These are phyloP conservation scores for Morone chrysops DNA, from an alignment of 2,113 vertebrate species.

Conservation along the genomic window DNA sequence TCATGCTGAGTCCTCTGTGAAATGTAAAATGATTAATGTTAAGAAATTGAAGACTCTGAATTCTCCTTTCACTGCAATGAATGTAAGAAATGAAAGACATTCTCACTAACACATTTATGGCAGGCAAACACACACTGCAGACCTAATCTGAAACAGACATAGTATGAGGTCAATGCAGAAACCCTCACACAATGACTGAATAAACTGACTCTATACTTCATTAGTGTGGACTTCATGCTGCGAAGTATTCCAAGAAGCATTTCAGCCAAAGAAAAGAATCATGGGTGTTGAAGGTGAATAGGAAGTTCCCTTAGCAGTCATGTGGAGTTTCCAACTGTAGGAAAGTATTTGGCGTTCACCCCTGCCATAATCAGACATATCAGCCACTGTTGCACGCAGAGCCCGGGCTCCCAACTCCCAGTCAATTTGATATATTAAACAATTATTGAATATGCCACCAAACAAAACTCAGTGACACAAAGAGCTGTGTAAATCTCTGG, in stretches of 20 bases:
- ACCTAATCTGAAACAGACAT: conserved; percentile 45
- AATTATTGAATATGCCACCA: conserved; percentile 85
- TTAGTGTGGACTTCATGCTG: conserved; percentile 44
- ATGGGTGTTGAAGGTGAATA: conserved; percentile 50
- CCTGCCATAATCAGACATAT: conserved; percentile 63
- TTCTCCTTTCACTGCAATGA: neutral
- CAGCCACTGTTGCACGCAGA: conserved; percentile 41
- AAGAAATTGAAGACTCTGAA: neutral
- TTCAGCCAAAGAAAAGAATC: conserved; percentile 68
- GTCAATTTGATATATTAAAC: conserved; percentile 85
- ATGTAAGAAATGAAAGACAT: conserved; percentile 5
- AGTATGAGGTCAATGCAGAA: conserved; percentile 9
- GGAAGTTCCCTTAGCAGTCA: conserved; percentile 63
- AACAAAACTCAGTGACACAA: conserved; percentile 83
- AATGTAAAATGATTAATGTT: no score
- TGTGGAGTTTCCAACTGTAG: conserved; percentile 30
- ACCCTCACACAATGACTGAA: conserved; percentile 46
- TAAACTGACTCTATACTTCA: conserved; percentile 61
- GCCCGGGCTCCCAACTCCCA: conserved; percentile 62
- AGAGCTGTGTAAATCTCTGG: conserved; percentile 80
- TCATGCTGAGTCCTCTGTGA: conserved; percentile 6
- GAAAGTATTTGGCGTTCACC: conserved; percentile 45
- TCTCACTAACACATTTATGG: conserved; percentile 13
- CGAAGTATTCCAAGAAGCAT: conserved; percentile 52
- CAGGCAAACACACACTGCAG: conserved; percentile 31